Percentiles rank a stretch among this genome's conserved stretches.
Conservation (phyloP, 2,888 invertebrate species). For the Xestia c-nigrum region DNA sequence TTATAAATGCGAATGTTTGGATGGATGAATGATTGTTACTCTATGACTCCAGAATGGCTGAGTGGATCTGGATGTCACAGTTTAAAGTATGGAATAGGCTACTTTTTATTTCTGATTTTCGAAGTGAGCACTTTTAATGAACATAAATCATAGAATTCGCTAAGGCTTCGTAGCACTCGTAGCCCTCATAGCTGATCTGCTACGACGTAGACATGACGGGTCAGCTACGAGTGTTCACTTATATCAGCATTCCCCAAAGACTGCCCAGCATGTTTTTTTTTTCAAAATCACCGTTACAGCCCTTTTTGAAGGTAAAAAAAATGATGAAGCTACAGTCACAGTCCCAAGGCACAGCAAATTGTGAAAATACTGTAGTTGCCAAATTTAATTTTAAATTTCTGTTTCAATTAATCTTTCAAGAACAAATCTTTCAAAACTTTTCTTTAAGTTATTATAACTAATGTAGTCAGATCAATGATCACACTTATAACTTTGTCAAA, state of each 20-base stretch:
- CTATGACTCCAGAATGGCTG: not conserved
- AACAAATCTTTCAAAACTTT: conserved; percentile 28
- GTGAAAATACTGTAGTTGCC: not conserved
- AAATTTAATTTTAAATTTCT: too few species aligned
- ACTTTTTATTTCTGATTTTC: not conserved
- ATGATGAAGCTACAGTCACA: not conserved
- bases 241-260: too few species aligned
- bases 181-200: too few species aligned
- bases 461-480: conserved; percentile 41
- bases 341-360: not conserved
- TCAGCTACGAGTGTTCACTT: too few species aligned
- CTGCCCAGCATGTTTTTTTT: too few species aligned
- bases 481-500: conserved; percentile 43
- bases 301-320: not conserved
- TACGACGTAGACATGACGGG: too few species aligned
- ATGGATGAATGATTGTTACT: not conserved
- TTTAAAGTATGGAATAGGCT: not conserved
- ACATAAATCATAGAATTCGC: too few species aligned
- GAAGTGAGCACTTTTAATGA: too few species aligned
- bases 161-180: too few species aligned
- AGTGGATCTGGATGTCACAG: too few species aligned
- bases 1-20: not conserved
- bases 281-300: too few species aligned
- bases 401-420: conserved; percentile 13
- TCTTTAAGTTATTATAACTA: conserved; percentile 23